Conservation (phyloP, 2,888 invertebrate species). For the Erebia aethiops region DNA sequence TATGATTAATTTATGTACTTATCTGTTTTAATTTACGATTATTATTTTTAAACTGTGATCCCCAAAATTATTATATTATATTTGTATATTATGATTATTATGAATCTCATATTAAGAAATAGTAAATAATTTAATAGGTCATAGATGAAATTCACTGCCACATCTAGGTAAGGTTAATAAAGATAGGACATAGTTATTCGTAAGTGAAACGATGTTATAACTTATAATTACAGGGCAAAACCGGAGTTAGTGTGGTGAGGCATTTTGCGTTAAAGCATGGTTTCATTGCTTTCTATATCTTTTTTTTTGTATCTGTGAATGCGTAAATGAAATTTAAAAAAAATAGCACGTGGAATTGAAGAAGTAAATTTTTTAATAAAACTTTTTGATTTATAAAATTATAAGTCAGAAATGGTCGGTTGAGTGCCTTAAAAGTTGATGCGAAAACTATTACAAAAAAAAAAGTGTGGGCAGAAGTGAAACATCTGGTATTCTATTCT, state of each 20-base stretch:
- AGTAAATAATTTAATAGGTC: background rate
- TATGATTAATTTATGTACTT: conserved; percentile 42
- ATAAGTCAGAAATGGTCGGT: too few relatives aligned
- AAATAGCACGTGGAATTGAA: too few relatives aligned
- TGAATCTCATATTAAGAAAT: background rate
- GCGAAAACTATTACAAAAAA: background rate
- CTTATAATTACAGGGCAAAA: conserved; percentile 63
- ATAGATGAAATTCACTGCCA: conserved; percentile 9
- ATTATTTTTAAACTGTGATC: conserved; percentile 12
- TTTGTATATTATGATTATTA: conserved; percentile 11
- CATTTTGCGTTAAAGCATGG: conserved; percentile 67
- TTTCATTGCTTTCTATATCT: conserved; percentile 42
- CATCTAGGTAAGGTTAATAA: conserved; percentile 26
- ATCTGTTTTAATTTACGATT: conserved; percentile 38
- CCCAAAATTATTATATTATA: background rate
- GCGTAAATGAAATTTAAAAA: conserved; percentile 22
- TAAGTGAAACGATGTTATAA: conserved; percentile 62
- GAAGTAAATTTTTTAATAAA: too few relatives aligned
- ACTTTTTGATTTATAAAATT: too few relatives aligned
- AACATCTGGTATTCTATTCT: too few relatives aligned
- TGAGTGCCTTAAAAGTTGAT: too few relatives aligned
- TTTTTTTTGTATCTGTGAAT: conserved; percentile 26
- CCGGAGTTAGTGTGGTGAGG: conserved; percentile 77
- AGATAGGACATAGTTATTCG: conserved; percentile 42
- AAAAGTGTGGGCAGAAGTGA: too few relatives aligned